Evolutionary conservation across 1,140 invertebrate genomes (phyloP).

Genomic region (Papilio polytes): DNA sequence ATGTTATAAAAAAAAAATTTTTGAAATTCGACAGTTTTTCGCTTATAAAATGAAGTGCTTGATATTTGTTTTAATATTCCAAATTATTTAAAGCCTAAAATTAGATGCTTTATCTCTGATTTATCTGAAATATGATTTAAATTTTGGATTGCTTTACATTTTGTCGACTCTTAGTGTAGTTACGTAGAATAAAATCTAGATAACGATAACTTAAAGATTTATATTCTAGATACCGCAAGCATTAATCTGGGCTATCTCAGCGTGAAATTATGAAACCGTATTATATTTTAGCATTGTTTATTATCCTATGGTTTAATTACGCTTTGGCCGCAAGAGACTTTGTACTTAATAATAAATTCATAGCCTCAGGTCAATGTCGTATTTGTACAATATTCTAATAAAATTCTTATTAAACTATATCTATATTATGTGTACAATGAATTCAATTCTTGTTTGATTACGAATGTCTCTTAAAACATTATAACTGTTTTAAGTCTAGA

Average conservation of each 20-base stretch:
- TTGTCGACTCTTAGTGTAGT: too few species aligned
- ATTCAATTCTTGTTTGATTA: neutral
- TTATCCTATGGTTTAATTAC: conserved; percentile 13
- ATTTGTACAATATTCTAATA: neutral
- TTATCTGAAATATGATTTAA: too few species aligned
- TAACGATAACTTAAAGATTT: neutral
- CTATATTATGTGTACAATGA: neutral
- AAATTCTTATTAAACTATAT: neutral
- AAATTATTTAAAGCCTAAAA: too few species aligned
- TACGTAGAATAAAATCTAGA: neutral
- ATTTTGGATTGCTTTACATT: too few species aligned
- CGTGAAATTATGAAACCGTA: neutral
- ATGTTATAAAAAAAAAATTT: too few species aligned
- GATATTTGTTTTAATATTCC: neutral
- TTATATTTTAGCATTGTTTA: conserved; percentile 9
- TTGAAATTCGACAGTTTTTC: too few species aligned
- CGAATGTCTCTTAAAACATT: neutral
- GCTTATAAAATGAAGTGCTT: too few species aligned
- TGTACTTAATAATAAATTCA: neutral
- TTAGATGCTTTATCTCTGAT: neutral
- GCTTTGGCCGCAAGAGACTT: conserved; percentile 10
- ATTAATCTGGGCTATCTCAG: neutral
- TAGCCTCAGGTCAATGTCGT: neutral
- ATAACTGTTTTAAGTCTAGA: neutral
- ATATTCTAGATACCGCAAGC: neutral